Conservation (phyloP, 2,888 invertebrate species). For the Melangyna quadrimaculata region DNA sequence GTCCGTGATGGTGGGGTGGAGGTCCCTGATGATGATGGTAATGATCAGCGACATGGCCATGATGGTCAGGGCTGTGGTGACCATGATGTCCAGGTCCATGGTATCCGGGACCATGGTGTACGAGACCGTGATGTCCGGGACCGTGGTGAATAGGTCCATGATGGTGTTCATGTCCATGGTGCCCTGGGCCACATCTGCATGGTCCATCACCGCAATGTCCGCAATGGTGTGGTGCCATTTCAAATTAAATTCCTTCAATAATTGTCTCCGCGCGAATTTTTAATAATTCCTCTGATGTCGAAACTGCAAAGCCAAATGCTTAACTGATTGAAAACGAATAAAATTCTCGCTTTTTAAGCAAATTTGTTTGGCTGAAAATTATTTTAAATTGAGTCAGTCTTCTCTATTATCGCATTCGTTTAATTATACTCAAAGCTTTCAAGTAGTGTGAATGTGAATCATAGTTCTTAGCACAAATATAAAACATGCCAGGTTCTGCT, state of each 20-base stretch:
- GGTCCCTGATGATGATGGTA: constrained; percentile 53
- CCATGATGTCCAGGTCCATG: constrained; percentile 2
- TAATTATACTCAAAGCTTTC: constrained; percentile 17
- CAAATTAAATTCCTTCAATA: neutral
- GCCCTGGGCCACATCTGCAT: neutral
- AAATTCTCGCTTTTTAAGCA: constrained; percentile 17
- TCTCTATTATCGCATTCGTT: neutral
- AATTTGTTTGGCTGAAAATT: neutral
- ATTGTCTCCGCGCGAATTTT: neutral
- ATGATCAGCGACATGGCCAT: constrained; percentile 10
- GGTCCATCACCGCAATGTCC: constrained; percentile 11
- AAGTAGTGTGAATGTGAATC: neutral
- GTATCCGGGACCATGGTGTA: neutral
- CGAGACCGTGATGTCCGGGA: neutral
- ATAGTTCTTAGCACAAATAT: neutral
- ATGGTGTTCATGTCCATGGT: neutral
- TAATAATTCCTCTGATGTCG: neutral
- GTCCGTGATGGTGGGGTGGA: too few species aligned
- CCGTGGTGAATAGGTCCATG: neutral
- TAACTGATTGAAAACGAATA: constrained; percentile 2
- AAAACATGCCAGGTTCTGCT: neutral
- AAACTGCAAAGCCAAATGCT: neutral
- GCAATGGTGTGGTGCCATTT: constrained; percentile 35
- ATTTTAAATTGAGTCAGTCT: neutral
- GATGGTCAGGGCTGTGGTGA: neutral